Evolutionary conservation across 2,888 invertebrate species (phyloP), one percentile per base, ranked within the genome.

Genomic region (Chloroclystis v-ata): DNA sequence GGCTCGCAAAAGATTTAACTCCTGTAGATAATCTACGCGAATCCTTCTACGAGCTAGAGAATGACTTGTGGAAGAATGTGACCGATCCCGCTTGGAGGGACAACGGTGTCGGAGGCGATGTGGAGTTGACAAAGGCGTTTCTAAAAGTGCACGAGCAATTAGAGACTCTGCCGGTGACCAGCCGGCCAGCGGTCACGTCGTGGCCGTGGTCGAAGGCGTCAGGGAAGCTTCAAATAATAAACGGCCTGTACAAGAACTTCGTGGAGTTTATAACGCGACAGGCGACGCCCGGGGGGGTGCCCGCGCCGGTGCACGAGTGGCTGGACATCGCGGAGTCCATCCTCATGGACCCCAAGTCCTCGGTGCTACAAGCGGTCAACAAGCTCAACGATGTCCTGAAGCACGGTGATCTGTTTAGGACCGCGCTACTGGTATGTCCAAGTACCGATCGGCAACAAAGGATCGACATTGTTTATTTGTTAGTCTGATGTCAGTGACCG

Each of bases 161-260:
- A 12, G 85, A 89, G 41, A 54, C 64, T 29, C 60, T 81, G 35
- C 78, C 79, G 39, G 59, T 59, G 43, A 52, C 71, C 24, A 72
- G 71, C 39, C 65, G 78, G 16, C 71, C 78, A 8, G 63, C 72
- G 16, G 49, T 82, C 16, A 60, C 69, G 16, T 68, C 90, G 4
- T 93, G 92, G 90, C 76, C 92, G 51, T 94, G 94, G 92, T 88
- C 82, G 26, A 82, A 89, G 43, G 83, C 91, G 1, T 85, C 90
- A 48, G 84, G 89, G 25, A 92, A 92, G 67, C 69, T 93, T 60
- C 80, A 89, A 35, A 78, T 89, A 11, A 84, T 95, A 24, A 90
- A 92, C 52, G 90, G 90, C 0, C 73, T 93, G 42, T 95, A 94
- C 70, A 90, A 89, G 53, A 90, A 89, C 35, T 95, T 93, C 69